These are phyloP conservation scores for Aproaerema taeniolella DNA, from an alignment of 2,888 invertebrate genomes.

Conservation along the genomic window DNA sequence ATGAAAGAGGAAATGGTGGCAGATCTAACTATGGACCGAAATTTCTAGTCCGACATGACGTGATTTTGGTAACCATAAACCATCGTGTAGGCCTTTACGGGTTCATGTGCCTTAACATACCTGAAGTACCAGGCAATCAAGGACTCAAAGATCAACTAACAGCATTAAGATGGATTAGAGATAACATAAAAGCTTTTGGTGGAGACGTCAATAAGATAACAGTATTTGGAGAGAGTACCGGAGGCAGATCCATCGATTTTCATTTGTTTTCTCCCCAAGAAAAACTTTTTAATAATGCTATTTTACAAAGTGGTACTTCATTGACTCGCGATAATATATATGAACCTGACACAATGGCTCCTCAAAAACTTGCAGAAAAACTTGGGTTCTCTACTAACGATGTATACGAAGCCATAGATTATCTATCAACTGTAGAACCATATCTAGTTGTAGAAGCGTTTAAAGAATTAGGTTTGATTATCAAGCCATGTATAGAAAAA, in stretches of 20 bases:
- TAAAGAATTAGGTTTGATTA: constrained; percentile 9
- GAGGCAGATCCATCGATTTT: constrained; percentile 39
- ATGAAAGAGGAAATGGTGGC: constrained; percentile 26
- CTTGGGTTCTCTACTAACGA: constrained; percentile 29
- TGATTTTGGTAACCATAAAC: constrained; percentile 42
- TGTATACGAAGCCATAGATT: constrained; percentile 31
- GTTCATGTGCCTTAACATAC: constrained; percentile 45
- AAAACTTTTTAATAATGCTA: constrained; percentile 35
- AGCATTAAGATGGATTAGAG: constrained; percentile 45
- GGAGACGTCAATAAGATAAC: constrained; percentile 44
- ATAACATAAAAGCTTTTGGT: constrained; percentile 45
- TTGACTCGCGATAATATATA: constrained; percentile 27
- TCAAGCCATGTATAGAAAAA: constrained; percentile 43
- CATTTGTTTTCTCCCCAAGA: constrained; percentile 37
- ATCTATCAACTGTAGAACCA: constrained; percentile 27
- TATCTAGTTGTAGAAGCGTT: constrained; percentile 30
- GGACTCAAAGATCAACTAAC: constrained; percentile 47
- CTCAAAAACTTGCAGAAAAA: constrained; percentile 33
- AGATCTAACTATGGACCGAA: constrained; percentile 32
- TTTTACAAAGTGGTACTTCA: constrained; percentile 44
- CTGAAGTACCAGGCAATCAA: constrained; percentile 44
- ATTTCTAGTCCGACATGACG: constrained; percentile 39
- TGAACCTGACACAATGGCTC: constrained; percentile 31
- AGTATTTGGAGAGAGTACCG: constrained; percentile 41
- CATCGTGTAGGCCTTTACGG: constrained; percentile 47